A percentile compares a stretch with the other conserved stretches of the same genome.
Evolutionary conservation across 1,140 invertebrate genomes (phyloP).

Genomic region (Cylas formicarius): DNA sequence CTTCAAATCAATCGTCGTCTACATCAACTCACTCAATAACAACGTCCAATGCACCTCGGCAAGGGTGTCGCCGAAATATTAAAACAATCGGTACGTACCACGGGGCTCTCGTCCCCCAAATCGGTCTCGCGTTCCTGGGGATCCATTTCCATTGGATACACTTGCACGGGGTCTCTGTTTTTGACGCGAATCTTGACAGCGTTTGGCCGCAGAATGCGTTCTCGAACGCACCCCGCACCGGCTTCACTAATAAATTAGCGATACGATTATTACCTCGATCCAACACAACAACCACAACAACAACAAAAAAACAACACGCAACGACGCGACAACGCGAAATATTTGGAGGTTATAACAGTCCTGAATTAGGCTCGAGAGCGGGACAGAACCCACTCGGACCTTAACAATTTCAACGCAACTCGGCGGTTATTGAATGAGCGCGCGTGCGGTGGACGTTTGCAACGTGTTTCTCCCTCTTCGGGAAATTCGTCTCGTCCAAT

Average conservation of each 20-base stretch:
- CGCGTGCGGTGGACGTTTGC: conserved; percentile 12
- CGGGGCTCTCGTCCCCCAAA: conserved; percentile 54
- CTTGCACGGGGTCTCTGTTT: conserved; percentile 78
- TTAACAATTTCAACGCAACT: not conserved
- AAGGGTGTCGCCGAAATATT: too few species aligned
- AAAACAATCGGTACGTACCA: conserved; percentile 51
- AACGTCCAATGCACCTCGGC: too few species aligned
- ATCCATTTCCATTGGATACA: conserved; percentile 74
- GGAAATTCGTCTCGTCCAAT: conserved; percentile 23
- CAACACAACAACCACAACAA: conserved; percentile 1
- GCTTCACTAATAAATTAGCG: conserved; percentile 16
- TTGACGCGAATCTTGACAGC: conserved; percentile 84
- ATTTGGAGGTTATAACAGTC: conserved; percentile 5
- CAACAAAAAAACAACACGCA: conserved; percentile 4
- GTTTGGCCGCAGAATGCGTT: conserved; percentile 40
- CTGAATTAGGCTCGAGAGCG: conserved; percentile 1
- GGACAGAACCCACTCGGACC: conserved; percentile 8
- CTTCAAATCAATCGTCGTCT: too few species aligned
- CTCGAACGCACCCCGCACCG: conserved; percentile 32
- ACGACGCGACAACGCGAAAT: conserved; percentile 6
- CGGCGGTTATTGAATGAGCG: conserved; percentile 12
- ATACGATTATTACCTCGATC: conserved; percentile 9
- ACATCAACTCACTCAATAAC: too few species aligned
- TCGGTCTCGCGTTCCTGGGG: conserved; percentile 72
- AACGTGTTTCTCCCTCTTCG: conserved; percentile 12